Percentiles rank a stretch among this genome's conserved stretches.
Conservation (phyloP, 2,888 invertebrate genomes). For the Elysia crispata region DNA sequence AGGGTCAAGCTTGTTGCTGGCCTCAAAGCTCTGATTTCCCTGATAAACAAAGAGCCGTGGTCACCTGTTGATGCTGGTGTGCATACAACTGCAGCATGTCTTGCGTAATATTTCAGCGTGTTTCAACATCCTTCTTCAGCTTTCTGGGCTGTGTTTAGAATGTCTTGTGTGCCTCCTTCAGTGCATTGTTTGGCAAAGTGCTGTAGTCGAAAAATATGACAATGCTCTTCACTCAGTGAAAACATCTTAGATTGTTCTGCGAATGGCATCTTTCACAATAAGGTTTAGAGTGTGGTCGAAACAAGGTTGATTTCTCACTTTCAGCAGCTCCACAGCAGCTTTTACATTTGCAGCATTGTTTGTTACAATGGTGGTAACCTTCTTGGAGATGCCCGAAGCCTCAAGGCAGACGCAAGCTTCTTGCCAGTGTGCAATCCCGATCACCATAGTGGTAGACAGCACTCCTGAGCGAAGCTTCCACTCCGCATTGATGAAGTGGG, state of each 20-base stretch:
- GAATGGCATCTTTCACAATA: neutral
- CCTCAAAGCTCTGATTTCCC: neutral
- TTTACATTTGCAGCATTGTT: conserved; percentile 26
- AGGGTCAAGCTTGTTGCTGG: no score
- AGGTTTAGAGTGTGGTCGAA: conserved; percentile 40
- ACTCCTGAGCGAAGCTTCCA: conserved; percentile 1
- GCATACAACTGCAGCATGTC: neutral
- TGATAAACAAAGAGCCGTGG: neutral
- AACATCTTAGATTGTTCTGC: neutral
- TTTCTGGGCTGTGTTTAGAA: neutral
- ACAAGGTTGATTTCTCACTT: conserved; percentile 25
- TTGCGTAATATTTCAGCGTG: conserved; percentile 26
- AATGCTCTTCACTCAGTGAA: neutral
- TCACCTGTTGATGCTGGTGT: conserved; percentile 28
- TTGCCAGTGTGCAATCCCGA: conserved; percentile 13
- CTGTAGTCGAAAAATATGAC: conserved; percentile 29
- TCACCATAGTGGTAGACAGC: neutral
- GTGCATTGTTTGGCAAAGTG: neutral
- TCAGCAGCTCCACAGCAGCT: neutral
- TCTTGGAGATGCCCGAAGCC: conserved; percentile 15
- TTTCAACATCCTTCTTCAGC: conserved; percentile 25
- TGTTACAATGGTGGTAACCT: conserved; percentile 18
- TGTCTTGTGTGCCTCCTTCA: neutral
- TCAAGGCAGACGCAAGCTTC: neutral
- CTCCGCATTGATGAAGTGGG: neutral